Evolutionary conservation across 1,140 invertebrate species (phyloP).

Genomic region (Stegodyphus mimosarum): DNA sequence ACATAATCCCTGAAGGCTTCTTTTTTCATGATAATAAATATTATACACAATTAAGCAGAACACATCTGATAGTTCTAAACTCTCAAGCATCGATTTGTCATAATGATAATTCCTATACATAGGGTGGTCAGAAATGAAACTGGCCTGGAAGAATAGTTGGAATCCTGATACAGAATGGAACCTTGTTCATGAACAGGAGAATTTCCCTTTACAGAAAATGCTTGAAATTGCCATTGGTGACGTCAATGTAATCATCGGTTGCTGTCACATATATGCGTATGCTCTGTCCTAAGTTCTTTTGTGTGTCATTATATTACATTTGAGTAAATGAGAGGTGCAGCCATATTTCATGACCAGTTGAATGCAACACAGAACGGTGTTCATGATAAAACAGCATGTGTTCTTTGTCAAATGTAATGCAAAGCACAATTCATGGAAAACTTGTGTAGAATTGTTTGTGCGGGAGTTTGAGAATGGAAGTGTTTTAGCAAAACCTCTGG

Average conservation of each 20-base stretch:
- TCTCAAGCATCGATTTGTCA: too few relatives aligned
- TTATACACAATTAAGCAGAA: too few relatives aligned
- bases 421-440: slow-evolving; percentile 2
- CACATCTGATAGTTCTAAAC: too few relatives aligned
- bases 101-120: too few relatives aligned
- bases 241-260: background rate
- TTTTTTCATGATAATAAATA: too few relatives aligned
- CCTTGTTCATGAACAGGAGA: too few relatives aligned
- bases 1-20: too few relatives aligned
- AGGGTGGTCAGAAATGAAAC: too few relatives aligned
- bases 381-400: background rate
- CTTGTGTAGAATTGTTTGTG: background rate
- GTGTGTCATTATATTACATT: background rate
- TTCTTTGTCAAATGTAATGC: slow-evolving; percentile 3
- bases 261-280: background rate
- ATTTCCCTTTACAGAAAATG: too few relatives aligned
- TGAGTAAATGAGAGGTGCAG: background rate
- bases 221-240: too few relatives aligned
- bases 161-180: too few relatives aligned
- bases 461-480: background rate
- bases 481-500: background rate
- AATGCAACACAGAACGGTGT: background rate
- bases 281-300: background rate
- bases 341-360: background rate
- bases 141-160: too few relatives aligned